A percentile compares a stretch with the other conserved stretches of the same genome.
Conservation (phyloP, 2,113 vertebrate species). For the Sorex araneus region DNA sequence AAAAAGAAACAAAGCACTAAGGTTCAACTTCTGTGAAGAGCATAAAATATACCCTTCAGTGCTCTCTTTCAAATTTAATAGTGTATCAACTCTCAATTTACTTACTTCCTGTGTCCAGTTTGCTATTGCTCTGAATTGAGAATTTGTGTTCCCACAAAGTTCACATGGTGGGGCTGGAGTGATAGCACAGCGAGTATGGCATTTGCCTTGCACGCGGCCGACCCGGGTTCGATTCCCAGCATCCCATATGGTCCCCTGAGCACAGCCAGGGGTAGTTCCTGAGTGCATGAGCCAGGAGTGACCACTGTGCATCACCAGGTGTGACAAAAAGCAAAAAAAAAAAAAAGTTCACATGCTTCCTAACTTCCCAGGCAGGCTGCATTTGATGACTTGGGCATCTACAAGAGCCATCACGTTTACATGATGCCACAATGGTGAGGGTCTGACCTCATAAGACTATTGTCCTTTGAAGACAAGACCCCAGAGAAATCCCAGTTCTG, state of each 20-base stretch:
- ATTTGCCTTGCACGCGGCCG: no score
- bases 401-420: not conserved
- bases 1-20: not conserved
- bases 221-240: no score
- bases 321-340: no score
- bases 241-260: no score
- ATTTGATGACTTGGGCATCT: not conserved
- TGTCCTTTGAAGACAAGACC: not conserved
- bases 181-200: no score
- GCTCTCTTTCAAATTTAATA: not conserved
- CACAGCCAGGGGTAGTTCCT: no score
- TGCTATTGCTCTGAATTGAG: not conserved
- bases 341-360: not conserved
- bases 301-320: no score
- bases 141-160: not conserved
- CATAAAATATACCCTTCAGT: not conserved
- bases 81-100: constrained; percentile 1
- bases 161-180: not conserved
- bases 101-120: not conserved
- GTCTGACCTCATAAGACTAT: not conserved
- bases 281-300: no score
- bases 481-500: not conserved
- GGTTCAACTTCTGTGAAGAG: not conserved
- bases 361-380: no score
- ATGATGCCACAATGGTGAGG: not conserved